phyloP scores from a whole-genome alignment of 2,113 vertebrate species.

The Triplophysa siluroides region DNA sequence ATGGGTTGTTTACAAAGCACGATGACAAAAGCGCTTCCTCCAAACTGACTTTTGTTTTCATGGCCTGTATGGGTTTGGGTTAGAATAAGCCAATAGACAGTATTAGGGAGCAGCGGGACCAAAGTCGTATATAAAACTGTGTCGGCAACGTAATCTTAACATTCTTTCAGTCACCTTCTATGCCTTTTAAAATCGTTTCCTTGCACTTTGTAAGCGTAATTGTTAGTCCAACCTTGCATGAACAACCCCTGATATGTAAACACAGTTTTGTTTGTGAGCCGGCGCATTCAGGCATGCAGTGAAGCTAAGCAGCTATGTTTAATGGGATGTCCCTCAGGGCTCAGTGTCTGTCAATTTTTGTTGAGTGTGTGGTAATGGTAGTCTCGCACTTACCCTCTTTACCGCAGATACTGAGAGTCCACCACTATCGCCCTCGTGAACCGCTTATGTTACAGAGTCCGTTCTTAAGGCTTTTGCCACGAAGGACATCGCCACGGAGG shows the following conservation, averaged over 20 bases:
- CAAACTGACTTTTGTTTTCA: not conserved
- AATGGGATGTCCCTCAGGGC: slow-evolving; percentile 33
- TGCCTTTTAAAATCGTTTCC: not conserved
- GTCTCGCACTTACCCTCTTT: not conserved
- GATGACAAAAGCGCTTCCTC: not conserved
- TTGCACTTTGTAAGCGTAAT: not conserved
- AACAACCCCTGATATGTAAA: slow-evolving; percentile 15
- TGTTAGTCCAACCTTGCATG: not conserved
- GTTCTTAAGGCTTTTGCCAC: not conserved
- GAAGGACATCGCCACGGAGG: not conserved
- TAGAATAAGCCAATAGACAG: too few species aligned
- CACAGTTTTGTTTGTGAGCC: slow-evolving; percentile 3
- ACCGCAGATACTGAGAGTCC: not conserved
- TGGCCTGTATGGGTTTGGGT: not conserved
- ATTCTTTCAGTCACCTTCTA: too few species aligned
- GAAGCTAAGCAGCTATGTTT: slow-evolving; percentile 11
- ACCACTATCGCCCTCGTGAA: not conserved
- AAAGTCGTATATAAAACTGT: too few species aligned
- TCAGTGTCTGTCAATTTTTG: slow-evolving; percentile 9
- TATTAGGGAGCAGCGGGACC: too few species aligned
- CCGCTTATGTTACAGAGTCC: not conserved
- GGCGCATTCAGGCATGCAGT: not conserved
- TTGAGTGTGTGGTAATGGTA: not conserved
- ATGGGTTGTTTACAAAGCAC: slow-evolving; percentile 14
- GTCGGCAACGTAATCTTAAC: too few species aligned